Evolutionary conservation across 2,113 vertebrate genomes (phyloP), one percentile per base, ranked within the genome.

Genomic region (Amia ocellicauda): DNA sequence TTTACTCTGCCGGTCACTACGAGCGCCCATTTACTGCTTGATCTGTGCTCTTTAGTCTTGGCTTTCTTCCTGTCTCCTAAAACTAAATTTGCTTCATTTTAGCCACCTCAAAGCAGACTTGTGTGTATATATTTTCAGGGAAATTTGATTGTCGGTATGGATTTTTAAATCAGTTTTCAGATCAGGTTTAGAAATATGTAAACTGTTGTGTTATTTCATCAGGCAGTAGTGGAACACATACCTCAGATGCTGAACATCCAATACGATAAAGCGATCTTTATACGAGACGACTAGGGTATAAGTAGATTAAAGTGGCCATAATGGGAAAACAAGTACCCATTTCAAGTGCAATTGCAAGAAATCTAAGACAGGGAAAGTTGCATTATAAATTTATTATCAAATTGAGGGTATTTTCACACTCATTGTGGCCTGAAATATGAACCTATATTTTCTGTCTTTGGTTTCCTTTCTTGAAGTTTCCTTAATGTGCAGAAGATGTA

Each of bases 311-410:
- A 91, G 86, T 86, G 83, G 76, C 85, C 91, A 91, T 93, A 93
- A 94, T 93, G 88, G 87, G 86, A 86, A 92, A 94, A 93, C 92
- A 93, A 92, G 83, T 88, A 81, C 79, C 78, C 85, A 89, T 90
- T 91, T 83, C 81, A 92, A 87, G 84, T 88, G 89, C 80, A 92
- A 88, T 90, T 89, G 83, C 73, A 91, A 92, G 94, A 94, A 92
- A 97, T 93, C 90, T 85, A 92, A 95, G 87, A 92, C 87, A 89
- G 87, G 86, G 90, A 87, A 94, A 94, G 91, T 91, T 92, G 85
- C 91, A 93, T 97, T 94, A 97, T 92, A 92, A 84, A 82, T 92
- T 91, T 92, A 86, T 94, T 88, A 98, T 98, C 95, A 91, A 95
- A 98, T 98, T 95, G 93, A 91, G 88, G 82, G 90, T 91, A 90